Evolutionary conservation across 2,888 invertebrate species (phyloP).

Genomic region (Metallyticus violacea): DNA sequence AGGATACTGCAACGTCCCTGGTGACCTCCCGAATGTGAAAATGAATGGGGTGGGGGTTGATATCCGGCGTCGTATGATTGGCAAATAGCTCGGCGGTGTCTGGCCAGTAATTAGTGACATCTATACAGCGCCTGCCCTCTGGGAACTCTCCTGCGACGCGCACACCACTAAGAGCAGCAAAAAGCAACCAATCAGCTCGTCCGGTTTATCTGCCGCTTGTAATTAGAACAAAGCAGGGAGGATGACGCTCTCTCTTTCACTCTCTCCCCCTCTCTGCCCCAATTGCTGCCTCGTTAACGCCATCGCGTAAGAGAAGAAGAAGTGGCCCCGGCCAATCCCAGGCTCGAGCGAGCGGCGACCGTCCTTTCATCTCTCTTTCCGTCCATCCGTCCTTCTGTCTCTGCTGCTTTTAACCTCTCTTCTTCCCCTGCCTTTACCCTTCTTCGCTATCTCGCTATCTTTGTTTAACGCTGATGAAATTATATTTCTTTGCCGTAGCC

Average conservation of each 20-base stretch:
- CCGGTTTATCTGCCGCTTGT: conserved; percentile 8
- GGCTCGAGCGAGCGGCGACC: no score
- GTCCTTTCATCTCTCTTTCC: not conserved
- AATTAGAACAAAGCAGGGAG: conserved; percentile 14
- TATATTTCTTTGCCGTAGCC: not conserved
- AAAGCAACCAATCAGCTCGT: conserved; percentile 16
- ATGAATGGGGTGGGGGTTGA: not conserved
- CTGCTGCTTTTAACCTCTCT: conserved; percentile 1
- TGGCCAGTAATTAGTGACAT: conserved; percentile 16
- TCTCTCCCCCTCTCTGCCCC: not conserved
- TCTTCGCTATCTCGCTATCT: conserved; percentile 17
- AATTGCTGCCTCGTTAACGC: conserved; percentile 9
- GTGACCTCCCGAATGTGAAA: no score
- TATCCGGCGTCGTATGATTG: conserved; percentile 1
- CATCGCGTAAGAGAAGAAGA: conserved; percentile 15
- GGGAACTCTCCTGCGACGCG: not conserved
- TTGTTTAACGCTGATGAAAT: conserved; percentile 26
- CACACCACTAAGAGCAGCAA: conserved; percentile 5
- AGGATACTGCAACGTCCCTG: not conserved
- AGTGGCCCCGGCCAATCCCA: conserved; percentile 9
- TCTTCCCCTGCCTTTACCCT: not conserved
- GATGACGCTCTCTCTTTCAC: not conserved
- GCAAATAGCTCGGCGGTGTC: not conserved
- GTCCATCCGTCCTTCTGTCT: conserved; percentile 10
- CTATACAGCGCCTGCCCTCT: conserved; percentile 4